A percentile compares a stretch with the other conserved stretches of the same genome.
phyloP scores from a whole-genome alignment of 2,113 vertebrate genomes.

The Clarias batrachus region DNA sequence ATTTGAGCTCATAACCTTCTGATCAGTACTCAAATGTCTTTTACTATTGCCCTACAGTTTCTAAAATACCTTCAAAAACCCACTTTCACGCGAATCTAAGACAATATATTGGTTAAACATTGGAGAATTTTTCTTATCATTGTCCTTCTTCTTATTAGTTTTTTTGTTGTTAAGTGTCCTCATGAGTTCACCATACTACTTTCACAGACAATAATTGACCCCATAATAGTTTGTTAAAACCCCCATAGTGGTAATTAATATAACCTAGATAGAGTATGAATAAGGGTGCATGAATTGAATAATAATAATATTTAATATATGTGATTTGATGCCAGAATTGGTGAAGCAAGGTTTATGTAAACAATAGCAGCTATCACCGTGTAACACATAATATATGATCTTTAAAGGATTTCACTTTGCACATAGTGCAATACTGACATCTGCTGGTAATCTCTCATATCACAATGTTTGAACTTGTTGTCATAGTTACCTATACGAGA shows the following conservation, averaged over 20 bases:
- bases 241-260: not conserved
- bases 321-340: not conserved
- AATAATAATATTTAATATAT: not conserved
- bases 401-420: not conserved
- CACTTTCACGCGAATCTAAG: not conserved
- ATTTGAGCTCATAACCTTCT: too few species aligned
- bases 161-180: not conserved
- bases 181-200: not conserved
- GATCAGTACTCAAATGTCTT: too few species aligned
- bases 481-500: too few species aligned
- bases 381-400: not conserved
- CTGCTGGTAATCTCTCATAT: conserved; percentile 54
- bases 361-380: not conserved
- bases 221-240: not conserved
- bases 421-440: conserved; percentile 62
- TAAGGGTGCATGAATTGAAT: not conserved
- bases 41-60: too few species aligned
- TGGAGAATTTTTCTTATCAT: too few species aligned
- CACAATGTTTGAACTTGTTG: not conserved
- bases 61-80: not conserved
- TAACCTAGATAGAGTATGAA: not conserved
- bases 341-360: not conserved
- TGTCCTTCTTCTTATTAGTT: too few species aligned
- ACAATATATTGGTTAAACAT: not conserved
- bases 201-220: not conserved